These are phyloP conservation scores for Anthoptus insignis DNA, from an alignment of 2,888 invertebrate species.

Conservation along the genomic window DNA sequence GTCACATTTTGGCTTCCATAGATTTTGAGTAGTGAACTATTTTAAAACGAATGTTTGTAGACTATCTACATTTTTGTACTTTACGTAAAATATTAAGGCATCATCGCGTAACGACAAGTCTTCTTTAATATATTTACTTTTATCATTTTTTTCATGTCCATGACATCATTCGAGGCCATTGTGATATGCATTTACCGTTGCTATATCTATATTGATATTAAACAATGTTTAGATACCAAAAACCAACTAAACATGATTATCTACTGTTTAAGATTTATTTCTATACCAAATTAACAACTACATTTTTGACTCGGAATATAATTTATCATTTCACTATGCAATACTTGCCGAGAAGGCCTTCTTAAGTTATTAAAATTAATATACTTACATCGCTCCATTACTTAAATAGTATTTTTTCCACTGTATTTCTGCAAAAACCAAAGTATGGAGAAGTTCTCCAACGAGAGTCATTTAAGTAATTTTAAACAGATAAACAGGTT, in stretches of 20 bases:
- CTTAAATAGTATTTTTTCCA: constrained; percentile 12
- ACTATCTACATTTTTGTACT: constrained; percentile 72
- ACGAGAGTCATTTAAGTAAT: constrained; percentile 46
- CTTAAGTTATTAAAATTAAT: neutral
- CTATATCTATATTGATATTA: constrained; percentile 40
- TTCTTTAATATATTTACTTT: constrained; percentile 28
- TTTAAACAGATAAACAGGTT: constrained; percentile 16
- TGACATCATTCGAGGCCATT: constrained; percentile 61
- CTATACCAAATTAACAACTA: neutral
- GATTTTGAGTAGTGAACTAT: constrained; percentile 68
- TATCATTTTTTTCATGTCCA: constrained; percentile 32
- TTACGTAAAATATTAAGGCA: constrained; percentile 58
- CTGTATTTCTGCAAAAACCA: constrained; percentile 52
- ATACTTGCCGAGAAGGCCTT: neutral
- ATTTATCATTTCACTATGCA: constrained; percentile 4
- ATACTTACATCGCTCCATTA: neutral
- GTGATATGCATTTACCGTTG: constrained; percentile 71
- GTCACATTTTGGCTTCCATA: constrained; percentile 83
- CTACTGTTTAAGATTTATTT: neutral
- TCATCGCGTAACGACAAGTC: neutral
- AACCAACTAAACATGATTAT: constrained; percentile 1
- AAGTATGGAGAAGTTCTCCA: constrained; percentile 57
- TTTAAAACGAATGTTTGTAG: constrained; percentile 46
- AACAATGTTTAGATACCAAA: constrained; percentile 52
- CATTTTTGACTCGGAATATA: neutral